phyloP scores from a whole-genome alignment of 2,888 invertebrate genomes.

The Sinodicranocentrus sp. region DNA sequence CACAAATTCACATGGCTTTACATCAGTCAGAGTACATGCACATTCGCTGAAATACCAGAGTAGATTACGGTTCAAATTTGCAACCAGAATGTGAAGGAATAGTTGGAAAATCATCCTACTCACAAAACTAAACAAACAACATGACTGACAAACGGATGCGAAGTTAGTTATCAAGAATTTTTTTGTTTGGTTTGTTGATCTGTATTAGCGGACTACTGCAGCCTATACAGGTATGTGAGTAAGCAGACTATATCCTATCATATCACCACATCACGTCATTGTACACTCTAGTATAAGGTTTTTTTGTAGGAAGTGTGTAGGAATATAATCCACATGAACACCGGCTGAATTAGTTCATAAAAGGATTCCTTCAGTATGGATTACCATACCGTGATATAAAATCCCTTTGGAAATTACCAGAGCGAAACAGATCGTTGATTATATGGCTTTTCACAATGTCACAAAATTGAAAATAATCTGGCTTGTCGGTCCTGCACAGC shows the following conservation, averaged over 20 bases:
- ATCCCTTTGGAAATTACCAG: conserved; percentile 50
- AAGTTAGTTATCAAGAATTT: too few species aligned
- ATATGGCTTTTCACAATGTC: conserved; percentile 27
- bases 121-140: too few species aligned
- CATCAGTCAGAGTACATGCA: too few species aligned
- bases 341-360: conserved; percentile 1
- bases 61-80: too few species aligned
- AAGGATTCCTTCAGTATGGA: conserved; percentile 20
- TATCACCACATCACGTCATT: conserved; percentile 11
- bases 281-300: not conserved
- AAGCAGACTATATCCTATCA: not conserved
- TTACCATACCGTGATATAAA: conserved; percentile 19
- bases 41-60: too few species aligned
- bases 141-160: conserved; percentile 4
- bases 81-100: too few species aligned
- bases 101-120: too few species aligned
- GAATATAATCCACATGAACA: conserved; percentile 9
- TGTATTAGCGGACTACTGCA: too few species aligned
- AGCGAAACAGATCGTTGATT: conserved; percentile 48
- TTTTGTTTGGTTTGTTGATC: conserved; percentile 23
- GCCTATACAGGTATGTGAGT: not conserved
- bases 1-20: too few species aligned
- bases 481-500: not conserved
- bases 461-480: conserved; percentile 45
- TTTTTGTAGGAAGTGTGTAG: conserved; percentile 43